A percentile compares a stretch with the other conserved stretches of the same genome.
Evolutionary conservation across 2,113 vertebrate genomes (phyloP).

Genomic region (Mustelus asterias): DNA sequence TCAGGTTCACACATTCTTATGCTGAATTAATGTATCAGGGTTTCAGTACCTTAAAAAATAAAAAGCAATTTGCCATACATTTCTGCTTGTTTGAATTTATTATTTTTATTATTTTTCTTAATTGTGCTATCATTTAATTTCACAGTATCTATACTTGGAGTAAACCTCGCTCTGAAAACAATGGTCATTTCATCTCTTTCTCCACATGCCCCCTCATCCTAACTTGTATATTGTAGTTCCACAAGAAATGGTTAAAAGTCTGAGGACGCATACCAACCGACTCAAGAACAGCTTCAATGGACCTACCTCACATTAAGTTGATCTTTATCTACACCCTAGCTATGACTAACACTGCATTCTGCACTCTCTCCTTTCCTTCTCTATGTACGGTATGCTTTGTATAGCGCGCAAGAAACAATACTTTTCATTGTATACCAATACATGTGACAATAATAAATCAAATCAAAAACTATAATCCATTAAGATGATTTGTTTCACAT

Average conservation of each 20-base stretch:
- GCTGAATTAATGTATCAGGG: not conserved
- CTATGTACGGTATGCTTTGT: no score
- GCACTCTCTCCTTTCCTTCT: no score
- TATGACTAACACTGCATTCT: no score
- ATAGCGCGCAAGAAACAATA: no score
- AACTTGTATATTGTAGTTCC: not conserved
- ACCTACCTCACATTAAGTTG: no score
- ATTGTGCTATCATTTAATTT: not conserved
- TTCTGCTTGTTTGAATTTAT: not conserved
- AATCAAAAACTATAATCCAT: not conserved
- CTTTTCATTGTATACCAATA: no score
- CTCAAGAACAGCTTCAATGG: no score
- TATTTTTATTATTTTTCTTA: not conserved
- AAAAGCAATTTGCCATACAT: not conserved
- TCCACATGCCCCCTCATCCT: no score
- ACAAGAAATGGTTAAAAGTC: no score
- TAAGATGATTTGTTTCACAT: not conserved
- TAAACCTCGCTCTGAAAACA: not conserved
- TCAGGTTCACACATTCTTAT: not conserved
- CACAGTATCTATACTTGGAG: not conserved
- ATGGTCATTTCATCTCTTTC: not conserved
- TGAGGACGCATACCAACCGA: no score
- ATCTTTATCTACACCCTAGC: no score
- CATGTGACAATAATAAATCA: no score
- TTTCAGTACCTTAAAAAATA: constrained; percentile 24